Percentiles rank a stretch among this genome's conserved stretches.
Evolutionary conservation across 2,113 vertebrate genomes (phyloP).

Genomic region (Laticauda colubrina): DNA sequence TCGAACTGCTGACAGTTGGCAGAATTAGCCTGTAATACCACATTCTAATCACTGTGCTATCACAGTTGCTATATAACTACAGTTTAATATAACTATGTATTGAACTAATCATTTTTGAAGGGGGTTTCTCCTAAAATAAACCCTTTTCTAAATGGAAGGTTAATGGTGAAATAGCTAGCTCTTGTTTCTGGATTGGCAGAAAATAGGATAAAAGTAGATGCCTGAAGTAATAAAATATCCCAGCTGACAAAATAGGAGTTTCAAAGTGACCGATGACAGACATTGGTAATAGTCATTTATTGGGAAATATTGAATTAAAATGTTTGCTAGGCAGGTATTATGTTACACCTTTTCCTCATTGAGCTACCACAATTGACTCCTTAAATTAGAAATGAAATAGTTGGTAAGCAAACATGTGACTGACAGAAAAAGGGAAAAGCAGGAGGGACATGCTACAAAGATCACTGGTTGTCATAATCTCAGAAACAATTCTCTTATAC

Average conservation of each 20-base stretch:
- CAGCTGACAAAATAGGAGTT: not conserved
- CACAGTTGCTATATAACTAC: no score
- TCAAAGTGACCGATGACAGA: not conserved
- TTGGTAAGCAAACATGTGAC: not conserved
- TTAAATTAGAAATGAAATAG: not conserved
- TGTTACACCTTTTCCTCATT: not conserved
- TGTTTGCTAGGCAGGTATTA: not conserved
- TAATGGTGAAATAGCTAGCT: not conserved
- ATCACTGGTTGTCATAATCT: not conserved
- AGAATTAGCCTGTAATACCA: no score
- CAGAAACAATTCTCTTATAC: not conserved
- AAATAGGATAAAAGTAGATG: not conserved
- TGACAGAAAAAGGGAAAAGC: not conserved
- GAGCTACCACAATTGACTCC: not conserved
- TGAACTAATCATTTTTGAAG: not conserved
- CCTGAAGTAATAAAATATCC: not conserved
- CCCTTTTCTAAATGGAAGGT: not conserved
- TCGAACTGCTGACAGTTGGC: no score
- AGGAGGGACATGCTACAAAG: not conserved
- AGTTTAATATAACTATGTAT: no score
- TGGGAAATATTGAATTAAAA: not conserved
- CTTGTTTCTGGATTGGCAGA: not conserved
- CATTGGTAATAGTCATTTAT: not conserved
- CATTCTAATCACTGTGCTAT: no score
- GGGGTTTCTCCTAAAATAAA: not conserved